phyloP scores from a whole-genome alignment of 2,888 invertebrate species.

The Oxyscelio sp. region DNA sequence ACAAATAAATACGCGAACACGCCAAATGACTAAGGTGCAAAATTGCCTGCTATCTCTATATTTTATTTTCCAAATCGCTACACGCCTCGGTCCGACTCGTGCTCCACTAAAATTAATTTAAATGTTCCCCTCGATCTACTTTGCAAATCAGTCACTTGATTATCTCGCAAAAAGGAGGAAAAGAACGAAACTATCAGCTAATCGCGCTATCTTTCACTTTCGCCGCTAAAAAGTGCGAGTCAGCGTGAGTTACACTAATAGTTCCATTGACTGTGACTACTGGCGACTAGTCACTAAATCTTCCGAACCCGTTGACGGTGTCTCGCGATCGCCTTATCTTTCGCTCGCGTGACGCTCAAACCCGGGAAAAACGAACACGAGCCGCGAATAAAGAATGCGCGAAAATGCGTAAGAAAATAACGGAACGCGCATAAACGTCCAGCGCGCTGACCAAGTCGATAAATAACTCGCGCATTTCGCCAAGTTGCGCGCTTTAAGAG shows the following conservation, averaged over 20 bases:
- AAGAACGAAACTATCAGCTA: background rate
- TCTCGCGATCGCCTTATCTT: slow-evolving; percentile 39
- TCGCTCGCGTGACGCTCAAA: slow-evolving; percentile 23
- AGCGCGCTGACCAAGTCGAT: slow-evolving; percentile 55
- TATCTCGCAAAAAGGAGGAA: slow-evolving; percentile 13
- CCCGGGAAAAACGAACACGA: slow-evolving; percentile 27
- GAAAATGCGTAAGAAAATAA: slow-evolving; percentile 71
- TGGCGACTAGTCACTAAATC: slow-evolving; percentile 62
- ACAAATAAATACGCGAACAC: no score
- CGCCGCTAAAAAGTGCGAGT: slow-evolving; percentile 50
- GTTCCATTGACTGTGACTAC: slow-evolving; percentile 57
- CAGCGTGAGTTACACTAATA: slow-evolving; percentile 58
- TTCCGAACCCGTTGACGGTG: slow-evolving; percentile 44
- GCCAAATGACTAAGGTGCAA: no score
- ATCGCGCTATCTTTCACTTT: slow-evolving; percentile 55
- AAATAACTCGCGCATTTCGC: slow-evolving; percentile 61
- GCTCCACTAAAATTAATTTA: slow-evolving; percentile 15
- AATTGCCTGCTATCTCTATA: no score
- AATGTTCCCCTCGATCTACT: background rate
- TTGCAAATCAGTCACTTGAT: slow-evolving; percentile 13
- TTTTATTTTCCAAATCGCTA: no score
- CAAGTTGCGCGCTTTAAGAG: slow-evolving; percentile 19
- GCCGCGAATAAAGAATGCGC: slow-evolving; percentile 45
- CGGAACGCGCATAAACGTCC: slow-evolving; percentile 65
- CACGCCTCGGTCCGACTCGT: no score